Conservation (phyloP, 92 coral and sea anemone species). For the Paragorgia papillata region DNA sequence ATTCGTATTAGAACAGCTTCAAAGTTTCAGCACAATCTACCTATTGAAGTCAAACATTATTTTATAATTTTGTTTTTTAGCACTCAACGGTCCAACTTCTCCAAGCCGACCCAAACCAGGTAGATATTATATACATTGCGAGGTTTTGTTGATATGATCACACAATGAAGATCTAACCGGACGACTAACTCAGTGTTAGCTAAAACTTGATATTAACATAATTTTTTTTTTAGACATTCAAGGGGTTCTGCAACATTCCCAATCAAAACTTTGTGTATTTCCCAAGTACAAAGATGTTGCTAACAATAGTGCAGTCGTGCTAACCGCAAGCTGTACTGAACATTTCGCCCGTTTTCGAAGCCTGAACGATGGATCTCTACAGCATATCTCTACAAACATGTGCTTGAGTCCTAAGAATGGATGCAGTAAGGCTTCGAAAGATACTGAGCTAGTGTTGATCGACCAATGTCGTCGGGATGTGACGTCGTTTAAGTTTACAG, state of each 20-base stretch:
- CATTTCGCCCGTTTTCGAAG: slow-evolving; percentile 24
- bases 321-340: neutral
- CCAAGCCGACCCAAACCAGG: slow-evolving; percentile 10
- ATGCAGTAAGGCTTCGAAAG: neutral
- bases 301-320: slow-evolving; percentile 2
- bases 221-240: neutral
- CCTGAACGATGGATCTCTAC: slow-evolving; percentile 9
- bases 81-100: neutral
- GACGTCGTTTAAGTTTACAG: slow-evolving; percentile 8
- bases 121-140: neutral
- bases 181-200: too few species aligned
- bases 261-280: neutral
- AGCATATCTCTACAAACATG: neutral
- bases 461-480: neutral
- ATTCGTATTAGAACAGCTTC: too few species aligned
- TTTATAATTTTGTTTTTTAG: neutral
- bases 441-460: slow-evolving; percentile 6
- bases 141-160: too few species aligned
- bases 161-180: too few species aligned
- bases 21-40: too few species aligned
- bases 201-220: too few species aligned
- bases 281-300: slow-evolving; percentile 9
- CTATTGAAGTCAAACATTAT: too few species aligned
- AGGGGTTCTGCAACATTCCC: slow-evolving; percentile 23
- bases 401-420: slow-evolving; percentile 12